Conservation (phyloP, 2,888 invertebrate species). For the Chydorus sphaericus region DNA sequence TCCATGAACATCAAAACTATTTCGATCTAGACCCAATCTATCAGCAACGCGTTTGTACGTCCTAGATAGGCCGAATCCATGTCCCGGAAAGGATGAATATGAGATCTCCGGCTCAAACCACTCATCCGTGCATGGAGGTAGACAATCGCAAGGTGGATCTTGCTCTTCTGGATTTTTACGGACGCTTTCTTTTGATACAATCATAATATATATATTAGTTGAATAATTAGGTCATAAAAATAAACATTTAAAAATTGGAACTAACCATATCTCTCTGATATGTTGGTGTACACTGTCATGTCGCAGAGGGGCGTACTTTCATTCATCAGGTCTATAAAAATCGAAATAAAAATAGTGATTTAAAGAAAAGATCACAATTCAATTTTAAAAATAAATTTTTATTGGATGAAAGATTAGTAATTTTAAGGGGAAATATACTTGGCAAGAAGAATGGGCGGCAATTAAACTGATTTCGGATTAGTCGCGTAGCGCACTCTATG, state of each 20-base stretch:
- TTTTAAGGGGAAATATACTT: background rate
- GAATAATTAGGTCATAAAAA: too few species aligned
- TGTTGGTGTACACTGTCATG: background rate
- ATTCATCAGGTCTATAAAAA: too few species aligned
- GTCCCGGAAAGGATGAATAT: conserved; percentile 37
- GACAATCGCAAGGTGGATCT: conserved; percentile 39
- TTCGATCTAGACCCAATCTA: background rate
- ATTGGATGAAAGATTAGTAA: too few species aligned
- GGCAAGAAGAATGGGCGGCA: conserved; percentile 8
- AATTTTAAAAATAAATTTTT: too few species aligned
- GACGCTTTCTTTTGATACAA: too few species aligned
- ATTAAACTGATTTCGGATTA: background rate
- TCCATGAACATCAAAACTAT: too few species aligned
- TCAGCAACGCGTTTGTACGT: background rate
- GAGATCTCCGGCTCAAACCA: conserved; percentile 46
- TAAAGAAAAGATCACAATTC: too few species aligned
- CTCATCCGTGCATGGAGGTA: conserved; percentile 62
- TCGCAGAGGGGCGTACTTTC: too few species aligned
- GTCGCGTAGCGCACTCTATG: background rate
- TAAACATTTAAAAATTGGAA: too few species aligned
- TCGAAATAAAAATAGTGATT: too few species aligned
- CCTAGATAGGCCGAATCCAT: conserved; percentile 11
- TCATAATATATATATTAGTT: too few species aligned
- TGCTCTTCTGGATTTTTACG: too few species aligned
- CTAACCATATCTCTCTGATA: background rate